phyloP scores from a whole-genome alignment of 2,797 vertebrate species.

The Microcaecilia unicolor region DNA sequence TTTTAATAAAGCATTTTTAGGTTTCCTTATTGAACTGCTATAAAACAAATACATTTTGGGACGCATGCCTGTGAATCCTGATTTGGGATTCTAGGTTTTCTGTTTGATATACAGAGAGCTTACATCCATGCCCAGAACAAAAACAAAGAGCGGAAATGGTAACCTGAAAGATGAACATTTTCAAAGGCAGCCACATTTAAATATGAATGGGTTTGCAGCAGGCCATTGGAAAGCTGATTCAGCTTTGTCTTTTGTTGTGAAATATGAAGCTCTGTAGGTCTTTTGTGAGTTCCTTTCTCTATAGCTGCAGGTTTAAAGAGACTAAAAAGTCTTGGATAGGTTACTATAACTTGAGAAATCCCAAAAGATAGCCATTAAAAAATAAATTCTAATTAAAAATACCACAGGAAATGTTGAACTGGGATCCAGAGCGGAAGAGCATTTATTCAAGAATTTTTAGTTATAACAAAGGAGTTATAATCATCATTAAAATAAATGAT shows the following conservation, averaged over 20 bases:
- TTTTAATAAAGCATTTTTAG: too few relatives aligned
- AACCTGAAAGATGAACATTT: conserved; percentile 31
- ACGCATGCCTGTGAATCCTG: too few relatives aligned
- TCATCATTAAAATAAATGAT: too few relatives aligned
- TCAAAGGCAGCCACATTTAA: conserved; percentile 38
- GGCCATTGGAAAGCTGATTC: conserved; percentile 8
- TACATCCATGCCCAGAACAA: conserved; percentile 29
- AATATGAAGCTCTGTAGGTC: conserved; percentile 36
- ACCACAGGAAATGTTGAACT: too few relatives aligned
- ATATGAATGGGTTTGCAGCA: conserved; percentile 35
- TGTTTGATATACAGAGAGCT: too few relatives aligned
- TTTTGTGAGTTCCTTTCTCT: conserved; percentile 36
- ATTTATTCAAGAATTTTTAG: too few relatives aligned
- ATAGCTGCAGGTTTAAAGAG: conserved; percentile 27
- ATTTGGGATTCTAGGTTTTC: too few relatives aligned
- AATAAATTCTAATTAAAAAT: conserved; percentile 29
- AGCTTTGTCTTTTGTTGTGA: conserved; percentile 35
- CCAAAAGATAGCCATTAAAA: conserved; percentile 12
- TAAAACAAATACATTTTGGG: too few relatives aligned
- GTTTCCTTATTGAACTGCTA: too few relatives aligned
- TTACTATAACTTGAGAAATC: conserved; percentile 27
- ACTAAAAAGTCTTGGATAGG: conserved; percentile 23
- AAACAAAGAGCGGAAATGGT: conserved; percentile 22
- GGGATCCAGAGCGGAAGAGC: too few relatives aligned
- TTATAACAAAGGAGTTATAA: too few relatives aligned